phyloP scores from a whole-genome alignment of 1,140 invertebrate genomes.

The Cheumatopsyche charites region DNA sequence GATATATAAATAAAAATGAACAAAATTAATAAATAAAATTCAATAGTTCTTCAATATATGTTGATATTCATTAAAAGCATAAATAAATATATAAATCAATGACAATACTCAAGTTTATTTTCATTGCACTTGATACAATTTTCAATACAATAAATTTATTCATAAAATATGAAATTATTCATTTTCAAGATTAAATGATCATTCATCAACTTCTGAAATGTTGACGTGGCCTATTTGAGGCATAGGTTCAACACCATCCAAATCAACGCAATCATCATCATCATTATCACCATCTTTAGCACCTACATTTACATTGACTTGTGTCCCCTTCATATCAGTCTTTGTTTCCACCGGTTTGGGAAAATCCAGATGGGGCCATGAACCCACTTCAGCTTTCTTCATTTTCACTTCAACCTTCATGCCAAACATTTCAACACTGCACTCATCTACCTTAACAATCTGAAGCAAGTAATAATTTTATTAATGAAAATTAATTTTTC shows the following conservation, averaged over 20 bases:
- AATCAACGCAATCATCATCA: conserved; percentile 61
- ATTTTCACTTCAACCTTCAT: conserved; percentile 97
- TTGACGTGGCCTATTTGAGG: conserved; percentile 56
- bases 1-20: too few species aligned
- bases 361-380: conserved; percentile 81
- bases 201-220: conserved; percentile 50
- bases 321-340: conserved; percentile 51
- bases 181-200: background rate
- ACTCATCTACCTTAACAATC: conserved; percentile 73
- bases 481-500: conserved; percentile 16
- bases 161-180: too few species aligned
- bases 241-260: conserved; percentile 58
- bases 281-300: conserved; percentile 51
- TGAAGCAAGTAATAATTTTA: conserved; percentile 53
- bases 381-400: conserved; percentile 82
- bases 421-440: conserved; percentile 78
- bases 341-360: conserved; percentile 56
- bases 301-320: conserved; percentile 14
- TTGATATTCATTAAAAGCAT: too few species aligned
- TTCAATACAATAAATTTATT: too few species aligned
- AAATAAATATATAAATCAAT: too few species aligned
- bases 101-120: too few species aligned
- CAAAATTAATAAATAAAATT: too few species aligned
- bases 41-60: too few species aligned
- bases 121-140: too few species aligned